Evolutionary conservation across 2,888 invertebrate species (phyloP).

Genomic region (Cosmopolites sordidus): DNA sequence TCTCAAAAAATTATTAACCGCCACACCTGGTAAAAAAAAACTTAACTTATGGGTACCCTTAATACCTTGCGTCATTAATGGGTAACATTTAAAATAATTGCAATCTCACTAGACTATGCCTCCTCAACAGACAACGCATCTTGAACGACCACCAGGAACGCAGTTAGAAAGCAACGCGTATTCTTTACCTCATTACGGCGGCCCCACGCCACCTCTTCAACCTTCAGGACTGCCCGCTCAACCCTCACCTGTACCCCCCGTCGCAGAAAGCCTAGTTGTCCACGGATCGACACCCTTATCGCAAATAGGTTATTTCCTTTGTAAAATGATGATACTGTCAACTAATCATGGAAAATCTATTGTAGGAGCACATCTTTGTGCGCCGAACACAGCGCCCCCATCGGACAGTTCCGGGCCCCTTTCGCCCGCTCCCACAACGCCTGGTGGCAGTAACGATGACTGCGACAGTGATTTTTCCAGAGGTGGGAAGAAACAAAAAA

Average conservation of each 20-base stretch:
- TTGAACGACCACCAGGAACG: constrained; percentile 16
- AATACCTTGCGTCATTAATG: no score
- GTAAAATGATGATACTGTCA: constrained; percentile 31
- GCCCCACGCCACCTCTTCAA: constrained; percentile 38
- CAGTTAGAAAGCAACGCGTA: constrained; percentile 36
- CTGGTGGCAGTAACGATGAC: constrained; percentile 57
- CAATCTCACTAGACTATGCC: constrained; percentile 20
- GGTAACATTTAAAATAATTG: no score
- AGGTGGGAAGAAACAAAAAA: constrained; percentile 62
- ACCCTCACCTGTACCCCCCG: constrained; percentile 44
- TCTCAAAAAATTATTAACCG: no score
- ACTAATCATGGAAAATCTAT: no score
- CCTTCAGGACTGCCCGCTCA: constrained; percentile 32
- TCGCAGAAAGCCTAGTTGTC: constrained; percentile 53
- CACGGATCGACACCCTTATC: constrained; percentile 84
- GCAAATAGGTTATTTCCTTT: constrained; percentile 61
- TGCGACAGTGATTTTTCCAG: constrained; percentile 51
- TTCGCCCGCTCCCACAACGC: constrained; percentile 60
- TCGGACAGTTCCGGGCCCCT: constrained; percentile 53
- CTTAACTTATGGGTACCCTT: no score
- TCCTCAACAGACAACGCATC: constrained; percentile 19
- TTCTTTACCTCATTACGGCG: constrained; percentile 37
- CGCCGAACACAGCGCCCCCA: constrained; percentile 44
- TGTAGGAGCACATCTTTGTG: constrained; percentile 23
- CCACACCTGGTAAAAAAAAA: no score